Evolutionary conservation across 2,113 vertebrate genomes (phyloP), one percentile per base, ranked within the genome.

Genomic region (Lynx canadensis): DNA sequence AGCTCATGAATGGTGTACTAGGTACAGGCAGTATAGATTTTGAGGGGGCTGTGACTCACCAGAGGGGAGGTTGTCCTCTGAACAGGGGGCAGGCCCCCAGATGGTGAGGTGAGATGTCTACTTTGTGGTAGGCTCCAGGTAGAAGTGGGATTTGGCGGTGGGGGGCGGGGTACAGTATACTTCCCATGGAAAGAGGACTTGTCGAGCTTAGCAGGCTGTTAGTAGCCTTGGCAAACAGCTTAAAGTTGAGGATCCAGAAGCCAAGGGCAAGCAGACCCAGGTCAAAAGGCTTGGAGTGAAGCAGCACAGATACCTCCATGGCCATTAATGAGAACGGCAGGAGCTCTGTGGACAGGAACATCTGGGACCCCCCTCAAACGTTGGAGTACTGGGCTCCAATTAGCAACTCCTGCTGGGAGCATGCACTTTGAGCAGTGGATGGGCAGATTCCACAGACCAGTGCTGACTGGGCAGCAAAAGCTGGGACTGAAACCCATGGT

Each of bases 161-260:
- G 2, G 45, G 11, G 23, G 23, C 38, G 33, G 15, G 23, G 7
- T 33, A 13, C 1, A 41, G 31, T 16, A 1, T 13, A 4, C 7
- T 48, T 89, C 7, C 81, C 50, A 5, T 55, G 41, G 60, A 33
- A 65, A 48, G 33, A 41, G 21, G 33, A 27, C 18, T 63, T 48
- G 31, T 33, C 41, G 16, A 65, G 7, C 33, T 86, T 65, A 57
- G 68, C 65, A 27, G 60, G 52, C 14, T 65, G 36, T 79, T 52
- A 27, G 18, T 41, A 69, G 63, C 65, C 74, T 83, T 7, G 0
- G 38, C 13, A 57, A 45, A 10, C 7, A 88, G 36, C 12, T 55
- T 60, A 1, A 13, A 15, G 10, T 21, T 52, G 50, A 90, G 41
- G 31, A 36, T 21, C 52, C 19, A 38, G 29, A 60, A 57, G 73